A percentile compares a stretch with the other conserved stretches of the same genome.
phyloP scores from a whole-genome alignment of 2,113 vertebrate species.

The Tichodroma muraria region DNA sequence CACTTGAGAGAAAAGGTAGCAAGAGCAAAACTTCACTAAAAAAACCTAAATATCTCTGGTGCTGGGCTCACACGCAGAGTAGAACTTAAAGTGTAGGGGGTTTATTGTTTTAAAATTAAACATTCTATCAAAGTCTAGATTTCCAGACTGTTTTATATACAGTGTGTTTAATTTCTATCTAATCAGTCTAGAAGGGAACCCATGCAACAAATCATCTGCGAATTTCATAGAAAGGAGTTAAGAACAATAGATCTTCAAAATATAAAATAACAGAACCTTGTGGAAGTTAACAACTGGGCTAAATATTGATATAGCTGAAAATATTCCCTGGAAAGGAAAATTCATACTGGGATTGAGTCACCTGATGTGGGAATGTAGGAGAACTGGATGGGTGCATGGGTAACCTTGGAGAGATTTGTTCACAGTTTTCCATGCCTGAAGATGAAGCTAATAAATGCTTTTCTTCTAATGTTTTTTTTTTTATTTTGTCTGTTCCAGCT shows the following conservation, averaged over 20 bases:
- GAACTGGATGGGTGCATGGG: neutral
- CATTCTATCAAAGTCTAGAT: neutral
- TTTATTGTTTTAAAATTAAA: neutral
- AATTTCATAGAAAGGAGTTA: neutral
- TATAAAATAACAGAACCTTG: neutral
- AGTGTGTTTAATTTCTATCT: neutral
- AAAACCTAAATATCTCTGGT: rapidly evolving
- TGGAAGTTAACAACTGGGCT: neutral
- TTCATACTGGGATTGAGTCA: neutral
- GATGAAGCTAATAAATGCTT: neutral
- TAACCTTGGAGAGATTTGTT: neutral
- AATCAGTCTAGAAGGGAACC: neutral
- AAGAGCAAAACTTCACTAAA: neutral
- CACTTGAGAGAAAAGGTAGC: neutral
- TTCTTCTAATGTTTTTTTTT: neutral
- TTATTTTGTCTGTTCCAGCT: neutral
- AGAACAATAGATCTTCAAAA: neutral
- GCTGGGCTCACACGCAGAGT: neutral
- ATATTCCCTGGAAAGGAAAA: neutral
- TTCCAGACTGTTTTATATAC: neutral
- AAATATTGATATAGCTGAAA: neutral
- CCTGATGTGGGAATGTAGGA: neutral
- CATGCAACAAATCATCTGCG: neutral
- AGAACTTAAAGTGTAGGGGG: rapidly evolving
- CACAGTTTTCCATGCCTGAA: neutral